Conservation (phyloP, 2,797 vertebrate genomes). For the Poeciliopsis presidionis region DNA sequence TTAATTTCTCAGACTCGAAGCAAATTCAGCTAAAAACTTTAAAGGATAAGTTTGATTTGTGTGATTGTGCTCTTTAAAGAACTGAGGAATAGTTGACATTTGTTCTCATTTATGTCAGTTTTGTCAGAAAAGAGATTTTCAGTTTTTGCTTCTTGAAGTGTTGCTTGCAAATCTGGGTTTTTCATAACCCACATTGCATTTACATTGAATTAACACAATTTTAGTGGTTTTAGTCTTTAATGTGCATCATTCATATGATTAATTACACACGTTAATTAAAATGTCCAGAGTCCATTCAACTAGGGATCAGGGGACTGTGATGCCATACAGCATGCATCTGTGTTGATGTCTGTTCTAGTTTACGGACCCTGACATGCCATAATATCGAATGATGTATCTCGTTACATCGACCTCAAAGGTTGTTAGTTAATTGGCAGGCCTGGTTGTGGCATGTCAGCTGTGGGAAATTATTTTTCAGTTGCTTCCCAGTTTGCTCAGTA, state of each 20-base stretch:
- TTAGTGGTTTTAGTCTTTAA: neutral
- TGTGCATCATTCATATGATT: neutral
- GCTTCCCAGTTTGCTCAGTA: neutral
- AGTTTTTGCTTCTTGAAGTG: neutral
- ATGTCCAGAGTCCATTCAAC: neutral
- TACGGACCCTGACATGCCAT: neutral
- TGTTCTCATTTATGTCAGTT: neutral
- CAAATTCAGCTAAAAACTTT: neutral
- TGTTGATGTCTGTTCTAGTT: neutral
- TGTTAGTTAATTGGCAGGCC: neutral
- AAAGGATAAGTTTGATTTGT: neutral
- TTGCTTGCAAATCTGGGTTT: neutral
- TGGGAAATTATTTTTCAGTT: neutral
- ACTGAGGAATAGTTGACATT: neutral
- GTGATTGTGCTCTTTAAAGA: neutral
- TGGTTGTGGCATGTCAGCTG: constrained; percentile 1
- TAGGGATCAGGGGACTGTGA: neutral
- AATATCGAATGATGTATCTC: neutral
- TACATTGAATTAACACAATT: neutral
- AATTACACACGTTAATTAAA: neutral
- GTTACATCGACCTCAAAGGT: neutral
- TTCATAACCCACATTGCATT: neutral
- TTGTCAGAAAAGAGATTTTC: neutral
- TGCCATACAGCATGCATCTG: neutral
- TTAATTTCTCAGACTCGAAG: neutral